Base-by-base conservation (phyloP, 2,888 invertebrate genomes). In the Phrixothrix hirtus region DNA sequence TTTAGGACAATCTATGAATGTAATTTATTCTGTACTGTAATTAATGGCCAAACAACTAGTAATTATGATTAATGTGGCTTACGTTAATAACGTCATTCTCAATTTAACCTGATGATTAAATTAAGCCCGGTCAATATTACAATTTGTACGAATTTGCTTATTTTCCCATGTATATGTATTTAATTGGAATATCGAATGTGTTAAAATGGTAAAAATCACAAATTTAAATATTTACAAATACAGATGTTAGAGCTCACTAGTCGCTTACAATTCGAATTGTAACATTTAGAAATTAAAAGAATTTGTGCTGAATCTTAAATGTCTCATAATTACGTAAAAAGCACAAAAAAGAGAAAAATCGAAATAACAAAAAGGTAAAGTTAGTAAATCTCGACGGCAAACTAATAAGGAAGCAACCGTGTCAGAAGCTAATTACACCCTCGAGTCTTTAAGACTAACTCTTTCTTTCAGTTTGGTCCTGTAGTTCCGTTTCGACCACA, bases 401-500 rank as follows among this genome's bases (percentile, higher is more conserved):
- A 52, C 51, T 46, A 52, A 52, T 46, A 46, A 41, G 38, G 34
- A 25, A 34, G 16, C 36, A 46, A 46, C 51, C 39, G 39, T 41
- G 38, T 44, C 45, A 17, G 30, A 31, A 37, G 43, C 39, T 52
- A 52, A 52, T 52, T 52, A 46, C 34, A 16, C 39, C 51, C 41
- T n/a, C 26, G 45, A 36, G 51, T 29, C 29, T 41, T 44, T 44
- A 41, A 37, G 35, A 35, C 45, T 46, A 52, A 52, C 51, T 52
- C 51, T 46, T 52, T 52, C 34, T 36, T 36, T 45, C 51, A 52
- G 44, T 43, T 46, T 37, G 44, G 39, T 37, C 38, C 39, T 35
- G 39, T 52, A 45, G 44, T 52, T 52, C 51, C 45, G 41, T 52
- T 52, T 45, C 45, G 35, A 30, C 51, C 51, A 29, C 45, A 35